Conservation (phyloP, 2,888 invertebrate species). For the Eristalinus aeneus region DNA sequence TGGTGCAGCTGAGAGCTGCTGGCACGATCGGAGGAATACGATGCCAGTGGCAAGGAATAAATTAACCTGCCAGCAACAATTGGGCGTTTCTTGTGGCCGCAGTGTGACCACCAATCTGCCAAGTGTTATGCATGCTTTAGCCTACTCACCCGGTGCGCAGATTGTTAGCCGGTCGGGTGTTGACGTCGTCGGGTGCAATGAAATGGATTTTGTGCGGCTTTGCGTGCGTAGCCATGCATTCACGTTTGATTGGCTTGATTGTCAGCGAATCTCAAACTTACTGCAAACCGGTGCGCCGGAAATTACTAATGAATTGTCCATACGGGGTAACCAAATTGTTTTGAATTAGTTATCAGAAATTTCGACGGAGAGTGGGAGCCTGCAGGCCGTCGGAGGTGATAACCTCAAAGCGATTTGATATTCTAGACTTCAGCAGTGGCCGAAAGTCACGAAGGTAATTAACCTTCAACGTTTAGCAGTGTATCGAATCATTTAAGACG, state of each 20-base stretch:
- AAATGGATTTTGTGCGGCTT: constrained; percentile 5
- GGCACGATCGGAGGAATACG: constrained; percentile 17
- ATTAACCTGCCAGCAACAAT: constrained; percentile 60
- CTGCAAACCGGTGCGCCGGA: constrained; percentile 29
- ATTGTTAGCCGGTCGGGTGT: background rate
- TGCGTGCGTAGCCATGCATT: constrained; percentile 52
- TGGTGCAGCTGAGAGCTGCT: constrained; percentile 8
- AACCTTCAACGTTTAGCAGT: background rate
- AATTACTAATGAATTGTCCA: constrained; percentile 45
- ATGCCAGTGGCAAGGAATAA: constrained; percentile 66
- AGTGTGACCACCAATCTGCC: constrained; percentile 43
- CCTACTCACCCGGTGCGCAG: constrained; percentile 44
- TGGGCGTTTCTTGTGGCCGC: constrained; percentile 57
- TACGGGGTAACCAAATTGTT: constrained; percentile 8
- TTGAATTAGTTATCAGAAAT: background rate
- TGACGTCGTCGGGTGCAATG: background rate
- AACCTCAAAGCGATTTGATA: background rate
- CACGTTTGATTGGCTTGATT: constrained; percentile 18
- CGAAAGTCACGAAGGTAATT: background rate
- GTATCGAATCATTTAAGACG: background rate
- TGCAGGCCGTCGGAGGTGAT: background rate
- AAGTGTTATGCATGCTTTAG: constrained; percentile 12
- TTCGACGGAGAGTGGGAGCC: background rate
- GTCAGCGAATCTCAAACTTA: constrained; percentile 11
- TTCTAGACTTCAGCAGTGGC: background rate